phyloP scores from a whole-genome alignment of 2,888 invertebrate species.

The Cantharis rustica region DNA sequence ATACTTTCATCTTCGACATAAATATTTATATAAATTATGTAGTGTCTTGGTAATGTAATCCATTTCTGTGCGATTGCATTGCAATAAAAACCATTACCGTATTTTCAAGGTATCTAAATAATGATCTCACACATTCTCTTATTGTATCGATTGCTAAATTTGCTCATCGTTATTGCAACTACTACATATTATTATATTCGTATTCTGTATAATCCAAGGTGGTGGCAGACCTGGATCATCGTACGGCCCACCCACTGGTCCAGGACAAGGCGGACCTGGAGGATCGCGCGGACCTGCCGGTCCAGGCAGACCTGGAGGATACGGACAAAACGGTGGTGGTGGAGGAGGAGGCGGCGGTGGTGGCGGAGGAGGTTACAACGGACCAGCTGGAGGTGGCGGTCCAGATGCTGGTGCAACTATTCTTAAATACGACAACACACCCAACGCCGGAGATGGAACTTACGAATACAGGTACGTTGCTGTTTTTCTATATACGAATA shows the following conservation, averaged over 20 bases:
- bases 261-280: conserved; percentile 21
- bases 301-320: conserved; percentile 11
- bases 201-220: background rate
- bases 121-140: conserved; percentile 17
- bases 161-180: background rate
- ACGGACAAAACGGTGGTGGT: conserved; percentile 37
- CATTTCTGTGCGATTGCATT: background rate
- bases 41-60: conserved; percentile 8
- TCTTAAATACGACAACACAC: conserved; percentile 62
- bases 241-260: conserved; percentile 5
- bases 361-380: conserved; percentile 33
- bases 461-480: conserved; percentile 58
- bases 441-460: conserved; percentile 64
- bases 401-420: conserved; percentile 58
- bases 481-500: too few species aligned
- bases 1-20: conserved; percentile 26
- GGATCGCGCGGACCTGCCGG: conserved; percentile 14
- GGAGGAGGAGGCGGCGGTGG: conserved; percentile 43
- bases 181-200: background rate
- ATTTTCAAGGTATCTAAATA: conserved; percentile 9
- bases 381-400: conserved; percentile 37
- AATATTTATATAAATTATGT: conserved; percentile 13
- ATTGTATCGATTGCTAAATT: background rate
- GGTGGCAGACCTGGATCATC: conserved; percentile 2
- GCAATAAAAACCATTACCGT: conserved; percentile 3